Percentiles rank a stretch among this genome's conserved stretches.
These are phyloP conservation scores for Patagioenas fasciata DNA, from an alignment of 2,113 vertebrate species.

Conservation along the genomic window DNA sequence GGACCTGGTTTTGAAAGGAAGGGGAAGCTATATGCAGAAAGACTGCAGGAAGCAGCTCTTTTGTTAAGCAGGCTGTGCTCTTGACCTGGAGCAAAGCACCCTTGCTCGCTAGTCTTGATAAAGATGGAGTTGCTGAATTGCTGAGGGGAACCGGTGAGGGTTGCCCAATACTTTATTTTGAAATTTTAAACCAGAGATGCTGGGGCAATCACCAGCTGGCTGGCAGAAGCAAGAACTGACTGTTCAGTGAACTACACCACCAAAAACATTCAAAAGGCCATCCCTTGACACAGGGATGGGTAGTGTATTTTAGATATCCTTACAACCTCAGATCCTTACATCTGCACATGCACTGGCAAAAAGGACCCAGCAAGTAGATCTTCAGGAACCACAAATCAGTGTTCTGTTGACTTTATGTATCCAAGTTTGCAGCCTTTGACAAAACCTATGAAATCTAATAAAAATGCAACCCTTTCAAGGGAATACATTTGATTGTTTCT, in stretches of 20 bases:
- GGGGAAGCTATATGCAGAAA: not conserved
- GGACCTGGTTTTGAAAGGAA: not conserved
- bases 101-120: too few species aligned
- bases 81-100: not conserved
- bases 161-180: not conserved
- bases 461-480: not conserved
- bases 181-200: not conserved
- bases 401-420: not conserved
- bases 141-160: not conserved
- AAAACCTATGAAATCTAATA: not conserved
- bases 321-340: not conserved
- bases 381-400: not conserved
- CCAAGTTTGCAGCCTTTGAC: not conserved
- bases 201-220: not conserved
- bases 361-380: not conserved
- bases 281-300: not conserved
- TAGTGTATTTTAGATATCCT: not conserved
- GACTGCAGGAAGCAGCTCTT: not conserved
- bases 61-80: not conserved
- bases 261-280: not conserved
- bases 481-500: not conserved
- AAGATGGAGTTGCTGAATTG: not conserved
- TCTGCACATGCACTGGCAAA: not conserved
- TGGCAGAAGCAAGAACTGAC: not conserved
- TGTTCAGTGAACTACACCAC: not conserved